A percentile compares a stretch with the other conserved stretches of the same genome.
Evolutionary conservation across 2,113 vertebrate species (phyloP).

Genomic region (Ameiurus melas): DNA sequence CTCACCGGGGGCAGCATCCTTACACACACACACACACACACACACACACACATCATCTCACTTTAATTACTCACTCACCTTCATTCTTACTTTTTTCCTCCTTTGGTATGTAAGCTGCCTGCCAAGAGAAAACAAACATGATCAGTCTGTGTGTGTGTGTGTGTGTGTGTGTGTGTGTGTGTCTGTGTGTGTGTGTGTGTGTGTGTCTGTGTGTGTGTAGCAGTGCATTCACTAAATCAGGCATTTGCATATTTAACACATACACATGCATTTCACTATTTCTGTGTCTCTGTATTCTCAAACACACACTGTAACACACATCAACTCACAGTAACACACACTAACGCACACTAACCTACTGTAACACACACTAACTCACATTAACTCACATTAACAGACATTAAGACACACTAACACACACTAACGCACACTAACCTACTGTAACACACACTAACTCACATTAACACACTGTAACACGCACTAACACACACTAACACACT

Average conservation of each 20-base stretch:
- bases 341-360: neutral
- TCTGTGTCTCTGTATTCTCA: neutral
- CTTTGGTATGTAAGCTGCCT: conserved; percentile 71
- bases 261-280: neutral
- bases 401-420: neutral
- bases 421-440: neutral
- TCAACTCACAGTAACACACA: neutral
- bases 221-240: neutral
- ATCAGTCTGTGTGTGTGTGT: neutral
- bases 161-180: neutral
- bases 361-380: neutral
- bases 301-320: neutral
- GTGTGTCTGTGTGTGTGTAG: neutral
- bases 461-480: neutral
- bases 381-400: too few species aligned
- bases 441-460: neutral
- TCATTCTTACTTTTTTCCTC: conserved; percentile 69
- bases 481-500: neutral
- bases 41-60: neutral
- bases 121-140: conserved; percentile 33
- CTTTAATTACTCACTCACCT: conserved; percentile 59
- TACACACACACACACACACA: neutral
- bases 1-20: neutral
- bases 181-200: neutral
- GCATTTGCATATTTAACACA: neutral